phyloP scores from a whole-genome alignment of 2,113 vertebrate genomes.

The Alouatta palliata region DNA sequence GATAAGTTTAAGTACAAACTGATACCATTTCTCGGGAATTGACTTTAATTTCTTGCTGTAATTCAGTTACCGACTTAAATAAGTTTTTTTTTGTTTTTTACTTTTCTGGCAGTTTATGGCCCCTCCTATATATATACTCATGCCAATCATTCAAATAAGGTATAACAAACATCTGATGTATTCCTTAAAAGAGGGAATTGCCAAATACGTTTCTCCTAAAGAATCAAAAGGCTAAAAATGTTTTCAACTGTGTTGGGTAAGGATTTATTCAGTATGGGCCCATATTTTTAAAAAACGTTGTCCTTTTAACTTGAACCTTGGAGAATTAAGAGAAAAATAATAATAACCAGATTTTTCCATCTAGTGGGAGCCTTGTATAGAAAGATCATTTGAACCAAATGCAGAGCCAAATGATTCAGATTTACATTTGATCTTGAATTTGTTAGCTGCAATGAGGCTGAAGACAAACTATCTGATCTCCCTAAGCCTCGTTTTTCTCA shows the following conservation, averaged over 20 bases:
- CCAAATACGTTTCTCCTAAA: not conserved
- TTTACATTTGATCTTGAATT: not conserved
- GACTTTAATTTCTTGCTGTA: not conserved
- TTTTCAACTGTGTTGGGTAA: not conserved
- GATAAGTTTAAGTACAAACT: not conserved
- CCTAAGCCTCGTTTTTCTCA: not conserved
- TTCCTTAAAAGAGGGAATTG: not conserved
- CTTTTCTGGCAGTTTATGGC: not conserved
- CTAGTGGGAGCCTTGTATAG: not conserved
- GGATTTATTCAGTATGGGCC: not conserved
- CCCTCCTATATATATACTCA: not conserved
- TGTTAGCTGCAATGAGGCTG: not conserved
- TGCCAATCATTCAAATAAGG: constrained; percentile 51
- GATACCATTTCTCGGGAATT: not conserved
- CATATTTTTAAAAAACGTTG: not conserved
- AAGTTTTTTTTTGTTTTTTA: no score
- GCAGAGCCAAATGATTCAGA: not conserved
- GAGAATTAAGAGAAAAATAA: not conserved
- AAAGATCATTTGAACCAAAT: not conserved
- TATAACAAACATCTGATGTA: constrained; percentile 8
- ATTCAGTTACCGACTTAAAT: not conserved
- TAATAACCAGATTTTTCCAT: not conserved
- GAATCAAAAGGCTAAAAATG: not conserved
- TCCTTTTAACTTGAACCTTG: not conserved
- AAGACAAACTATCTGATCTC: not conserved